Base-by-base conservation (phyloP, 2,888 invertebrate genomes). In the Diachrysia chrysitis region DNA sequence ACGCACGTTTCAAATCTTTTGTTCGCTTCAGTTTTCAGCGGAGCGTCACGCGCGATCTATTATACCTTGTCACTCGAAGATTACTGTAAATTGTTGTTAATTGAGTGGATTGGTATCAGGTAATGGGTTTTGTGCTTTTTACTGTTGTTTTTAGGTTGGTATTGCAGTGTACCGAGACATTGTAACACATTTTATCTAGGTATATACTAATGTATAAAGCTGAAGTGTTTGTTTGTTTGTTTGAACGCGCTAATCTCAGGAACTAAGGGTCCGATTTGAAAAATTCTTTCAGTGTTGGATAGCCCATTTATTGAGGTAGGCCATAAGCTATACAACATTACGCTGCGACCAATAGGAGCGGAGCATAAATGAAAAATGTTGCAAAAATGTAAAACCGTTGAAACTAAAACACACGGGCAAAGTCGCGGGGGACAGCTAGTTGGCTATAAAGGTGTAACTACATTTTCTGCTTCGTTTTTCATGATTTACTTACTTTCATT, bases 1-100 rank as follows among this genome's bases (percentile, higher is more conserved):
- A 82, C 76, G 83, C 85, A 84, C 82, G 87, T 85, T 86, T 86
- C 82, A 85, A 84, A 85, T 89, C 89, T 89, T 90, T 93, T 91
- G 90, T 92, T 88, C 75, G 83, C 48, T 85, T 85, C 87, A 87
- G 88, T 90, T 88, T 87, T 85, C 85, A 87, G 81, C 74, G 71
- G 68, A 61, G 71, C 86, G 90, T 90, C 90, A 92, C 88, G 86
- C 79, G 82, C 81, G 76, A 82, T 78, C 82, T 79, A 83, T 85
- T 83, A 81, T 76, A 73, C 65, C 69, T 70, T 79, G 79, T 78
- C 77, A 64, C 76, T 61, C 61, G 17, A 62, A 77, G 82, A 79
- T 79, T 71, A 71, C 69, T 73, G 77, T 70, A 73, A 83, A 83
- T 79, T 79, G 71, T 63, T 65, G 59, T 63, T 69, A 63, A 77